Percentiles rank a stretch among this genome's conserved stretches.
These are phyloP conservation scores for Zingel zingel DNA, from an alignment of 2,113 vertebrate genomes.

Conservation along the genomic window DNA sequence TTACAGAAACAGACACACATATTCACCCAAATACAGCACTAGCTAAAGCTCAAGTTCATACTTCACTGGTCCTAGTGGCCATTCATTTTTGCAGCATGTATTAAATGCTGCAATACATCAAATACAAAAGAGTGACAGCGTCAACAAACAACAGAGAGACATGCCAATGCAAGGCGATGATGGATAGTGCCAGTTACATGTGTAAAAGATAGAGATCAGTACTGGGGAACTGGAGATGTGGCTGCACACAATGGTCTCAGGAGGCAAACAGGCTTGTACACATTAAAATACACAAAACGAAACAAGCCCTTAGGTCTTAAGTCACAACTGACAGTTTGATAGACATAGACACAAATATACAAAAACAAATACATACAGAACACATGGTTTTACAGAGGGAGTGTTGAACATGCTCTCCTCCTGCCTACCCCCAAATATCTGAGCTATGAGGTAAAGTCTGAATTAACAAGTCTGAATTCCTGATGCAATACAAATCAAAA, in stretches of 20 bases:
- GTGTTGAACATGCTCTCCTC: constrained; percentile 55
- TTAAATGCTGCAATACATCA: constrained; percentile 46
- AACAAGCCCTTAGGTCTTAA: constrained; percentile 41
- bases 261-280: constrained; percentile 25
- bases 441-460: constrained; percentile 58
- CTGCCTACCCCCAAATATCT: constrained; percentile 58
- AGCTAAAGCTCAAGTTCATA: constrained; percentile 18
- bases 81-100: constrained; percentile 22
- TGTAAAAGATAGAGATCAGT: constrained; percentile 63
- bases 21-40: constrained; percentile 1
- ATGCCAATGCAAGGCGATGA: constrained; percentile 25
- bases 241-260: constrained; percentile 43
- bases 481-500: constrained; percentile 75
- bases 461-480: constrained; percentile 60
- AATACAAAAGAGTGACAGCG: constrained; percentile 22
- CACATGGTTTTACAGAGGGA: constrained; percentile 64
- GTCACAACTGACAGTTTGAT: constrained; percentile 52
- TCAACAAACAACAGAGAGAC: constrained; percentile 40
- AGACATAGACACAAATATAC: constrained; percentile 52
- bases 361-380: constrained; percentile 52
- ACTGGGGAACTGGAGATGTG: constrained; percentile 50
- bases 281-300: constrained; percentile 27
- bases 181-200: constrained; percentile 54
- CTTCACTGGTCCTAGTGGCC: constrained; percentile 15
- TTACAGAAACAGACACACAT: constrained; percentile 23